phyloP scores from a whole-genome alignment of 2,113 vertebrate genomes.

The Spea bombifrons region DNA sequence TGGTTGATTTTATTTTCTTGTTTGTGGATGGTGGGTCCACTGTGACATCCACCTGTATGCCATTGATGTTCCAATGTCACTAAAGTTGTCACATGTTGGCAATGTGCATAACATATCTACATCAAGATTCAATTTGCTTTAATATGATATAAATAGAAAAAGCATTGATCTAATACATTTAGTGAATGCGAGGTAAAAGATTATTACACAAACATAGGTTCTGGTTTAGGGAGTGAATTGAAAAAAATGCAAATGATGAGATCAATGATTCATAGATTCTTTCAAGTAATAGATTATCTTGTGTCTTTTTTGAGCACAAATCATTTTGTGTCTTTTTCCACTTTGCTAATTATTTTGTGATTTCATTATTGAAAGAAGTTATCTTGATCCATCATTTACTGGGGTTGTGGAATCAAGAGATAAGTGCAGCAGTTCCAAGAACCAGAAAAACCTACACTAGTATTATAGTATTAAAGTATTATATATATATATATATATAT shows the following conservation, averaged over 20 bases:
- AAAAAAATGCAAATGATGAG: slow-evolving; percentile 24
- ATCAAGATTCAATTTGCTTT: background rate
- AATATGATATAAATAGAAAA: too few relatives aligned
- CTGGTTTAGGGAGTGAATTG: slow-evolving; percentile 14
- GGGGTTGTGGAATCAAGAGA: background rate
- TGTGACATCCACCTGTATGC: too few relatives aligned
- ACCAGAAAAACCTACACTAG: background rate
- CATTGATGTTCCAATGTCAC: too few relatives aligned
- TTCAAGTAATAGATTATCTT: background rate
- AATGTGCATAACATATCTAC: background rate
- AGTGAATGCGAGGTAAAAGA: background rate
- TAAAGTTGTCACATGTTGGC: too few relatives aligned
- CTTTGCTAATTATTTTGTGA: slow-evolving; percentile 22
- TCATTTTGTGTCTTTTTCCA: background rate
- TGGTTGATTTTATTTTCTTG: too few relatives aligned
- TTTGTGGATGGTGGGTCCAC: too few relatives aligned
- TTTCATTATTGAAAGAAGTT: background rate
- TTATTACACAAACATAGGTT: slow-evolving; percentile 11
- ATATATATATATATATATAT: too few relatives aligned
- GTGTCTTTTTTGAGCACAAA: background rate
- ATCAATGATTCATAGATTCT: background rate
- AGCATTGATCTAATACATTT: too few relatives aligned
- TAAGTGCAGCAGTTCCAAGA: background rate
- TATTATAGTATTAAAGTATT: too few relatives aligned
- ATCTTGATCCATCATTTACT: background rate